Evolutionary conservation across 2,888 invertebrate genomes (phyloP), one percentile per base, ranked within the genome.

Genomic region (Limulus polyphemus): DNA sequence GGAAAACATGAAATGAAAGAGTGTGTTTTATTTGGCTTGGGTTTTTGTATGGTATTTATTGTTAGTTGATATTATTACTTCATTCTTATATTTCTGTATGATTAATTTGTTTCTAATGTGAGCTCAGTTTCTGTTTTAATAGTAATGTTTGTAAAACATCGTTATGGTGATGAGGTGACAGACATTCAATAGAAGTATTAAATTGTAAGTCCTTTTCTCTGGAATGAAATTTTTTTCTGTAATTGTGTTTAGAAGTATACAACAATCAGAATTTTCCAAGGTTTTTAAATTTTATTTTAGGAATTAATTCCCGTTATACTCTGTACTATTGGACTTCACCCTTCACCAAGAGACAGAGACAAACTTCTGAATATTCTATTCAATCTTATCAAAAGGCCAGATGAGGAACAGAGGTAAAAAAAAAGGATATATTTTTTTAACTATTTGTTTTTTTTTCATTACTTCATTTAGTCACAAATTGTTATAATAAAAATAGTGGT

Each of bases 311-410:
- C 85, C 7, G 75, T 86, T 57, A 76, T 86, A 54, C 75, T 85
- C 47, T 81, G 81, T 69, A 79, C 83, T 11, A 81, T 84, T 47
- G 79, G 80, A 66, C 76, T 85, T 17, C 83, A 85, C 72, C 76
- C 81, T 1, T 81, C 81, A 69, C 73, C 79, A 11, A 75, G 76
- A 11, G 81, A 83, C 69, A 77, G 85, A 60, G 86, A 86, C 71
- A 80, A 80, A 67, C 75, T 86, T 48, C 75, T 86, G 10, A 83
- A 84, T 67, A 79, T 83, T 59, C 75, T 86, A 52, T 85, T 87
- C 70, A 85, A 84, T 75, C 76, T 86, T 59, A 85, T 85, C 71
- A 87, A 87, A 71, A 80, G 82, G 69, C 86, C 86, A 1, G 82
- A 83, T 58, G 81, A 82, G 64, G 81, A 81, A 48, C 86, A 87